Evolutionary conservation across 2,797 vertebrate genomes (phyloP).

Genomic region (Eurystomus glaucurus): DNA sequence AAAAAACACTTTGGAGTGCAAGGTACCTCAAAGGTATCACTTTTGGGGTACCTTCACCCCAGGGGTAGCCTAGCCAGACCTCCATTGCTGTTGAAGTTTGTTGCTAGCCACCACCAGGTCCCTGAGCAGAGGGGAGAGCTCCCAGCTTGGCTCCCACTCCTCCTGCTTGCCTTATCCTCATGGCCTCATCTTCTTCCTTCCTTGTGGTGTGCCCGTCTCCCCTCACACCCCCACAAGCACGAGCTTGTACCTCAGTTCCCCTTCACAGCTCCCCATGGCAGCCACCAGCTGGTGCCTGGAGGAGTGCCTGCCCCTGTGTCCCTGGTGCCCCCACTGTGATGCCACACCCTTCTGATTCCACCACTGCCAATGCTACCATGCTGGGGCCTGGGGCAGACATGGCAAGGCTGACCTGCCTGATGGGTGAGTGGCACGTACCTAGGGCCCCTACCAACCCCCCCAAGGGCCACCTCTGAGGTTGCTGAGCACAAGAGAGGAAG

Average conservation of each 20-base stretch:
- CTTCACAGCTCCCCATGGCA: no score
- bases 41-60: background rate
- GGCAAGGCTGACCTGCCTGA: background rate
- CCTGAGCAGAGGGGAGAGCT: fast-evolving
- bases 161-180: background rate
- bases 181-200: fast-evolving
- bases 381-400: background rate
- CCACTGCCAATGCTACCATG: background rate
- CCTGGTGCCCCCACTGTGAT: background rate
- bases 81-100: background rate
- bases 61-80: background rate
- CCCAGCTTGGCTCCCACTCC: background rate
- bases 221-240: fast-evolving
- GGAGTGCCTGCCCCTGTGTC: background rate
- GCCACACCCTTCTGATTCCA: background rate
- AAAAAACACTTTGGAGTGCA: background rate
- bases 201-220: fast-evolving
- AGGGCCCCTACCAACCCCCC: fast-evolving
- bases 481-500: background rate
- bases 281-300: no score
- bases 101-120: fast-evolving
- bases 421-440: background rate
- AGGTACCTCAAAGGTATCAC: fast-evolving
- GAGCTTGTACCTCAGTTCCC: fast-evolving
- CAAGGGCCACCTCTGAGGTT: background rate